Evolutionary conservation across 2,113 vertebrate genomes (phyloP), one percentile per base, ranked within the genome.

Genomic region (Pardalotus punctatus): DNA sequence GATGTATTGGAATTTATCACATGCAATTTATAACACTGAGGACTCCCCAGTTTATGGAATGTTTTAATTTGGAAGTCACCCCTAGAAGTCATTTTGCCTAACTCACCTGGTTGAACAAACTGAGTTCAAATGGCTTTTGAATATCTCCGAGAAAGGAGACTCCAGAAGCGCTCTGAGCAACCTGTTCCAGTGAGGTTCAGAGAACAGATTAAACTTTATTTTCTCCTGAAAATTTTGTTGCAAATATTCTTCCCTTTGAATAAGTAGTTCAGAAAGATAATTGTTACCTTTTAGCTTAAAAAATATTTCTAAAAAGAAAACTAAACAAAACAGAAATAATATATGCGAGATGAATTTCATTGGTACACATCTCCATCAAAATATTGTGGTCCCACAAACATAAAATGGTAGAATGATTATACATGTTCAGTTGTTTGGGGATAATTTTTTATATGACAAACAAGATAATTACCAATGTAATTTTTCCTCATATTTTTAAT

Each of bases 181-280:
- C 5, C 5, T 51, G 10, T 74, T 65, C 9, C 17, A 69, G 10
- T 45, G 7, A 72, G 7, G 50, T 20, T 82, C 24, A 48, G 22
- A 40, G 11, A 71, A 76, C 5, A 58, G 6, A 67, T 15, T 33
- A 64, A 72, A 45, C 4, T 24, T 71, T 17, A 33, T 61, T 87
- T 64, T 53, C 2, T 13, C 12, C 6, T 4, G 0, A 48, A 27
- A 45, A 27, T 0, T 28, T 28, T 64, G 8, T 51, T 64, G 15
- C 5, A 28, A 9, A 16, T 57, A 35, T 61, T 42, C 8, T 62
- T 77, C 42, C 28, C 57, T 71, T 78, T 66, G 14, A 70, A 70
- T 4, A 57, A 78, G 66, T 15, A 19, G 7, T 35, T 56, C 12
- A 33, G 38, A 66, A 51, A 66, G 5, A 19, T 21, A 66, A 53